Conservation (phyloP, 2,888 invertebrate species). For the Drosophila putrida region DNA sequence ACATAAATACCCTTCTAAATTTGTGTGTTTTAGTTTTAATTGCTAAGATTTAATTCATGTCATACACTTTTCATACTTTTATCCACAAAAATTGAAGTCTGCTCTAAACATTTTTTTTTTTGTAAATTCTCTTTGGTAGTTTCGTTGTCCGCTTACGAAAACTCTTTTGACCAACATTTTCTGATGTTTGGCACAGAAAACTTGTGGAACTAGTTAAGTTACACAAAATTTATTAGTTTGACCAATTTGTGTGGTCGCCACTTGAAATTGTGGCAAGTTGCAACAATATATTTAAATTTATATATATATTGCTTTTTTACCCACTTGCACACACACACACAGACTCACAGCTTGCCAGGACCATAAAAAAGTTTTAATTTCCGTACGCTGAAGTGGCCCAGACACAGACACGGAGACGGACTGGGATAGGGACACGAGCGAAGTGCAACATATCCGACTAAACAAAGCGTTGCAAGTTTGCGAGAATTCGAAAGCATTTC, state of each 20-base stretch:
- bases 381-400: conserved; percentile 62
- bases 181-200: conserved; percentile 16
- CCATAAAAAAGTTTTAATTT: conserved; percentile 76
- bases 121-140: not conserved
- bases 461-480: conserved; percentile 51
- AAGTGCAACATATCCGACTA: conserved; percentile 39
- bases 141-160: not conserved
- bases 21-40: no score
- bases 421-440: conserved; percentile 6
- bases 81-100: not conserved
- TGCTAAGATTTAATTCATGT: no score
- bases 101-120: not conserved
- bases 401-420: conserved; percentile 23
- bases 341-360: conserved; percentile 43
- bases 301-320: conserved; percentile 11
- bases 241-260: conserved; percentile 61
- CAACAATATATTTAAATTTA: conserved; percentile 54
- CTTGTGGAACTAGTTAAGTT: conserved; percentile 35
- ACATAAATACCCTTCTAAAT: no score
- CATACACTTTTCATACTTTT: no score
- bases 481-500: conserved; percentile 65
- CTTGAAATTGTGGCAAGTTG: conserved; percentile 48
- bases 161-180: conserved; percentile 28
- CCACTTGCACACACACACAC: conserved; percentile 7
- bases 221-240: conserved; percentile 50